Evolutionary conservation across 2,888 invertebrate genomes (phyloP), one percentile per base, ranked within the genome.

Genomic region (Meiosimyza decipiens): DNA sequence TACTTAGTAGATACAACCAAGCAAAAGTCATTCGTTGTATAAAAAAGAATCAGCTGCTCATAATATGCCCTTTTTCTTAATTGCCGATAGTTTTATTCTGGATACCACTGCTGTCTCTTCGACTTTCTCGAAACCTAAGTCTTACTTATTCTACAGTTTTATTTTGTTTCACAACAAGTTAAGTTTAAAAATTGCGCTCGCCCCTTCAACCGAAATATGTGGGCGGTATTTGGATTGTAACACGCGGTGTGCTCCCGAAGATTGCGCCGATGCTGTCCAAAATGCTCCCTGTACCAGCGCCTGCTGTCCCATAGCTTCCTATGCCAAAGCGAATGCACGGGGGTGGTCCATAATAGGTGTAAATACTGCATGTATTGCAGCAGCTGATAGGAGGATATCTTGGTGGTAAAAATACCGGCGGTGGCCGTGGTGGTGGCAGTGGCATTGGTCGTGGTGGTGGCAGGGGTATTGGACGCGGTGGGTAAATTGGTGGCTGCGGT

Each of bases 301-400:
- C 28, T 28, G 3, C 71, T 49, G 73, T 66, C 3, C 64, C 73
- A 47, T 12, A 47, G 6, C 68, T 62, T 0, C 72, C 67, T n/a
- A 40, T 4, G 6, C 54, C 50, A 54, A 74, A 79, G 55, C 78
- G 80, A 22, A 78, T 74, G 52, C 84, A 84, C 0, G 84, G 85
- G 9, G 75, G 73, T 22, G 84, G 83, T 6, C 84, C 83, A 1
- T 82, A 84, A 65, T 79, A 83, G 73, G 80, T 80, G 33, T 79
- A 81, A 5, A 70, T 78, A 16, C 79, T 81, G 73, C 84, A 84
- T 6, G 78, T 71, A 2, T 75, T 80, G 74, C 84, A 84, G 72
- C 84, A 84, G 65, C 78, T 81, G 51, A 82, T 76, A 65, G 83
- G 82, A 59, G 76, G 68, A 16, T 73, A 57, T 1, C 68, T 47